A percentile compares a stretch with the other conserved stretches of the same genome.
These are phyloP conservation scores for Rhorus exstirpatorius DNA, from an alignment of 2,888 invertebrate genomes.

Conservation along the genomic window DNA sequence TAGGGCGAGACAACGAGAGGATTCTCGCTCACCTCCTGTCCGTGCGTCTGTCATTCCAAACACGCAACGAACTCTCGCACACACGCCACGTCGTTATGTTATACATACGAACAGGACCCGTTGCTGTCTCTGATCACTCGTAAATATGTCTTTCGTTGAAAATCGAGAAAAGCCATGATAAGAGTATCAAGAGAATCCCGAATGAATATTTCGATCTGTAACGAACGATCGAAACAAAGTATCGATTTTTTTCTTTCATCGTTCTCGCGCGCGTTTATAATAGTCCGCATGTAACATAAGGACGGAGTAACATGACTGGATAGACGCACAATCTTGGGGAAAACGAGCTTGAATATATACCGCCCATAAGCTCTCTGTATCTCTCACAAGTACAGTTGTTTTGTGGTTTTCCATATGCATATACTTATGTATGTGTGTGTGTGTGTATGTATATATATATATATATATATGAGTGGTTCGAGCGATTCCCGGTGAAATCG, in stretches of 20 bases:
- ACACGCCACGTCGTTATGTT: constrained; percentile 81
- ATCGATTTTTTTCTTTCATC: too few relatives aligned
- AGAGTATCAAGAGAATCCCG: too few relatives aligned
- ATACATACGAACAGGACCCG: constrained; percentile 76
- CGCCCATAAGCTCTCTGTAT: too few relatives aligned
- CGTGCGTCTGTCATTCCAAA: constrained; percentile 82
- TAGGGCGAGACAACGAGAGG: constrained; percentile 51
- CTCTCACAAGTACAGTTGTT: not conserved
- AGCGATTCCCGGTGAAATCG: constrained; percentile 65
- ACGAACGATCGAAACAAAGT: too few relatives aligned
- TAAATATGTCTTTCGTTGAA: not conserved
- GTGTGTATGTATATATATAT: not conserved
- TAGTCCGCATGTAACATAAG: too few relatives aligned
- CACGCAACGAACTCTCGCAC: constrained; percentile 81
- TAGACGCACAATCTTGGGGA: too few relatives aligned
- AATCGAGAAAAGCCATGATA: too few relatives aligned
- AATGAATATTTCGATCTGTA: too few relatives aligned
- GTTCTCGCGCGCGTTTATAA: too few relatives aligned
- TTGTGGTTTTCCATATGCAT: not conserved
- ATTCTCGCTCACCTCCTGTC: constrained; percentile 82
- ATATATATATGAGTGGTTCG: not conserved
- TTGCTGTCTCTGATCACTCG: constrained; percentile 56
- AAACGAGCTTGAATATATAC: too few relatives aligned
- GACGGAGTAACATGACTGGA: too few relatives aligned
- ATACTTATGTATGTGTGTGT: not conserved